phyloP scores from a whole-genome alignment of 2,113 vertebrate genomes.

The Solea solea region DNA sequence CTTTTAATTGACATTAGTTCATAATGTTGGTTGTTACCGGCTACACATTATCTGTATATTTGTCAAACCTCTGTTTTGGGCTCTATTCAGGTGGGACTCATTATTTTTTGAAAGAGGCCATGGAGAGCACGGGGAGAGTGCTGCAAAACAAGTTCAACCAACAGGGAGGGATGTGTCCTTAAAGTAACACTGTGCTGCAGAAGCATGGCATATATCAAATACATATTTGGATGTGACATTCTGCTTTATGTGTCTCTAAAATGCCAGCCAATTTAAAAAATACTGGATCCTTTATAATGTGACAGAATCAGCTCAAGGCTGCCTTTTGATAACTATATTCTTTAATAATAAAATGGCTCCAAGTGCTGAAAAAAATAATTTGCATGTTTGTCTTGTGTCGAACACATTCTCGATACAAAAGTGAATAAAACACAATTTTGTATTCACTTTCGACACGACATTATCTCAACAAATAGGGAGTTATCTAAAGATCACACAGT shows the following conservation, averaged over 20 bases:
- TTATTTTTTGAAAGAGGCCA: conserved; percentile 63
- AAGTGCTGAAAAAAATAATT: too few species aligned
- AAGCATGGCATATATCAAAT: too few species aligned
- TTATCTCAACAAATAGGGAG: background rate
- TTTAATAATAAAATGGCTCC: background rate
- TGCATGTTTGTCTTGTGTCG: background rate
- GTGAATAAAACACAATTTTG: background rate
- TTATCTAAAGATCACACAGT: conserved; percentile 10
- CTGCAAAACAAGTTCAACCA: conserved; percentile 65
- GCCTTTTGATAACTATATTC: background rate
- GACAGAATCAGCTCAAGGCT: background rate
- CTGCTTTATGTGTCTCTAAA: conserved; percentile 13
- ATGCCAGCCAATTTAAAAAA: conserved; percentile 14
- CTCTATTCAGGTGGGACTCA: conserved; percentile 71
- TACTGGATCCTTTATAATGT: background rate
- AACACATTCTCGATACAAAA: background rate
- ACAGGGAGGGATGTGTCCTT: conserved; percentile 60
- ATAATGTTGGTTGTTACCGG: background rate
- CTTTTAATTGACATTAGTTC: background rate
- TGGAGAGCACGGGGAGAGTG: background rate
- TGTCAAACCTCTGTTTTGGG: conserved; percentile 3
- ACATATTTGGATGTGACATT: conserved; percentile 4
- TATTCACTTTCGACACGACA: background rate
- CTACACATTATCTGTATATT: background rate
- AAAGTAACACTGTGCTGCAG: conserved; percentile 15